Conservation (phyloP, 2,888 invertebrate genomes). For the Cephus rjabovi region DNA sequence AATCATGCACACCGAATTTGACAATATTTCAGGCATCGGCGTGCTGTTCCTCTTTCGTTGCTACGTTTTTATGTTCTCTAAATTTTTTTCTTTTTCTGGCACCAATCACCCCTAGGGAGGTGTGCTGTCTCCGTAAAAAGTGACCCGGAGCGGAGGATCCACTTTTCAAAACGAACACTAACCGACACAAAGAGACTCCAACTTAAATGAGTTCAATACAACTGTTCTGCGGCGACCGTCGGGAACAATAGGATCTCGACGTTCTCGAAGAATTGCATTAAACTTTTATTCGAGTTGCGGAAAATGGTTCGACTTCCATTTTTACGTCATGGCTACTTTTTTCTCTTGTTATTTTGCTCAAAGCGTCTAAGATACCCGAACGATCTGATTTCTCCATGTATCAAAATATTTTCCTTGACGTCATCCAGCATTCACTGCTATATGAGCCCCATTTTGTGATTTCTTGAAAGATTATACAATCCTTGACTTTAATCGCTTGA, state of each 20-base stretch:
- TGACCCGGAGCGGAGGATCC: background rate
- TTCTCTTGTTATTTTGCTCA: background rate
- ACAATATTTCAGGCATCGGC: background rate
- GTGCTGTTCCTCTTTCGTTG: background rate
- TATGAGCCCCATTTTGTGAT: background rate
- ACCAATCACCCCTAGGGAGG: background rate
- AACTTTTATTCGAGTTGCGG: slow-evolving; percentile 22
- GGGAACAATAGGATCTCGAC: slow-evolving; percentile 22
- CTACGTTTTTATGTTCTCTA: background rate
- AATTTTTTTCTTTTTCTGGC: background rate
- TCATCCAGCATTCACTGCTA: background rate
- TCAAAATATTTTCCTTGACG: background rate
- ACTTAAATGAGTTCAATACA: slow-evolving; percentile 6
- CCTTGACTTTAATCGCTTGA: background rate
- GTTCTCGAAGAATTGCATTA: slow-evolving; percentile 24
- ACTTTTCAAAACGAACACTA: background rate
- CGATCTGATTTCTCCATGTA: background rate
- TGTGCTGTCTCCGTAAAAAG: background rate
- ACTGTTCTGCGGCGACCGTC: background rate
- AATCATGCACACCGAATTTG: background rate
- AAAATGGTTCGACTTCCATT: background rate
- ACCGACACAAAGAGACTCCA: background rate
- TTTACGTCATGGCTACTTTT: background rate
- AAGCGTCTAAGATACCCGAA: background rate
- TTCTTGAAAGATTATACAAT: background rate